Base-by-base conservation (phyloP, 2,888 invertebrate species). In the Oxytorus armatus region DNA sequence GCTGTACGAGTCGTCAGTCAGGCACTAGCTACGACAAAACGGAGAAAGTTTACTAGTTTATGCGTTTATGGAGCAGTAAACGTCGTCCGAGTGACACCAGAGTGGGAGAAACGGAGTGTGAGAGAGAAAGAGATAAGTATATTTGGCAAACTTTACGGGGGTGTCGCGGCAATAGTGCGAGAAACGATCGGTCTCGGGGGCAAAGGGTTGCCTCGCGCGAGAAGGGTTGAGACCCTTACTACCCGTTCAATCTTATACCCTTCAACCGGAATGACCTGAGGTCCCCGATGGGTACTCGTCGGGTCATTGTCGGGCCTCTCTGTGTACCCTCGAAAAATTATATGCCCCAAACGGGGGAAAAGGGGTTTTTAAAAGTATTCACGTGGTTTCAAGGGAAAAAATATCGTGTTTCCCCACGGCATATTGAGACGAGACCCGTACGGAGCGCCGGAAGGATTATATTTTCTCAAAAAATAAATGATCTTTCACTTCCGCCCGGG, bases 31-130 rank as follows among this genome's bases (percentile, higher is more conserved):
- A 25, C 33, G 18, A 66, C 68, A 57, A 77, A 77, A 77, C 59
- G 79, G 87, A 84, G 88, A 88, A 87, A 88, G 86, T 88, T 87
- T 69, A 81, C 81, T 55, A 59, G 82, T 86, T 88, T 88, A 88
- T 87, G 86, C 86, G 85, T 89, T 89, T 89, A 88, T 84, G 88
- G 85, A 87, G 87, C 87, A 81, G 85, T 87, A 86, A 88, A 88
- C 68, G 63, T 73, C 73, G 25, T 79, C 69, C 57, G 76, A 72
- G 57, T n/a, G 33, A 55, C n/a, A n/a, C 33, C 25, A 49, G 70
- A 70, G 73, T 79, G 73, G 59, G 51, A 42, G n/a, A 55, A 29
- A 42, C 21, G 51, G 29, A 14, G 57, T 79, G 57, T 73, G 39
- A 74, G 65, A 23, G 33, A 55, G 39, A 51, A 39, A 69, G 21